Evolutionary conservation across 2,113 vertebrate genomes (phyloP).

Genomic region (Prunella fulvescens): DNA sequence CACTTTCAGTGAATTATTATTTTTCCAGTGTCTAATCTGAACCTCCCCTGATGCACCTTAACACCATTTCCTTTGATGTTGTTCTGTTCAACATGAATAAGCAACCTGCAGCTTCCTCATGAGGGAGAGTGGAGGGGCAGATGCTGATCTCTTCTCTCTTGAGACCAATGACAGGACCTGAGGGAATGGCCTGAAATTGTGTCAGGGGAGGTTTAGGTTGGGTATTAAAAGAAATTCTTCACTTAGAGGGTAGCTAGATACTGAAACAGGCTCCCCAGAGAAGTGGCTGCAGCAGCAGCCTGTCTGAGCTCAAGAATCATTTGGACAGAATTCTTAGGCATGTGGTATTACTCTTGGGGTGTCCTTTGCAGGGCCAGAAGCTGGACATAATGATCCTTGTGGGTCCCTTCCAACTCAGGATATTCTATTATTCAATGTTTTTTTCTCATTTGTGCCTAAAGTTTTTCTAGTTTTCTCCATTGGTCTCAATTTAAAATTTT

Average conservation of each 20-base stretch:
- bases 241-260: accelerated
- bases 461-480: neutral
- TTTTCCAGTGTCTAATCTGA: neutral
- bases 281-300: neutral
- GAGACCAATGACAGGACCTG: neutral
- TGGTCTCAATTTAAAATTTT: neutral
- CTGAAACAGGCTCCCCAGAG: neutral
- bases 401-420: neutral
- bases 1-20: neutral
- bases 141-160: neutral
- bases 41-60: neutral
- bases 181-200: neutral
- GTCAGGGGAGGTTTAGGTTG: neutral
- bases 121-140: accelerated
- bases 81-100: neutral
- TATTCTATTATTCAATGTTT: neutral
- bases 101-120: neutral
- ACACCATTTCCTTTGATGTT: neutral
- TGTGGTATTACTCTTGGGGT: neutral
- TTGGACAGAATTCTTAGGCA: neutral
- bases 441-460: neutral
- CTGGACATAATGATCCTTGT: accelerated
- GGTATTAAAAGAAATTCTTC: neutral
- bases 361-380: no score
- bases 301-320: neutral